Evolutionary conservation across 2,888 invertebrate genomes (phyloP), one percentile per base, ranked within the genome.

Genomic region (Chrysotoxum bicinctum): DNA sequence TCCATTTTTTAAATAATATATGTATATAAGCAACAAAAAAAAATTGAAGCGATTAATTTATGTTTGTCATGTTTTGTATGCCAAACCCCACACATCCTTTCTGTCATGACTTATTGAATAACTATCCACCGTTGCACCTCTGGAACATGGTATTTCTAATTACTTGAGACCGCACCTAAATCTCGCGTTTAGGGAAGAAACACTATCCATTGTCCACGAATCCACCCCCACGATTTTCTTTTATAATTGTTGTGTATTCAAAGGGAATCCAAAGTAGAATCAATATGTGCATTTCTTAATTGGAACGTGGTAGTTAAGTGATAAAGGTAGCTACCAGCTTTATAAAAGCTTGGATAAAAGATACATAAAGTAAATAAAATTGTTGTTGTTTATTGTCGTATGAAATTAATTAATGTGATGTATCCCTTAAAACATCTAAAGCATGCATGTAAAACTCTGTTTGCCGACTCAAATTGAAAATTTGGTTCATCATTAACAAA

Each of bases 121-220:
- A 14, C 8, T n/a, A 62, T 62, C 62, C 43, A 43, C 19, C 12
- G 16, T 43, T 62, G 62, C 62, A 62, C 26, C 62, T 43, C 5
- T 26, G 21, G 19, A 16, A 9, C 2, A 62, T n/a, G 40, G 40
- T 40, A 26, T 26, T 62, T 16, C 16, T 62, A 58, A 37, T 58
- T 37, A 58, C 37, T 58, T 21, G 8, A 26, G 16, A 16, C 16
- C 62, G 43, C 62, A 62, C 62, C 62, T 62, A 26, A n/a, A 43
- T 62, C 43, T 62, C 62, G 62, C 62, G 62, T 62, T 62, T 62
- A 12, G 43, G 12, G 23, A 62, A 30, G 16, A 6, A 60, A 16
- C 1, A 16, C 23, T 10, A n/a, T 40, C n/a, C 7, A n/a, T 26
- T 23, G 16, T 16, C 26, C n/a, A 43, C 3, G 12, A 62, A 62